A percentile compares a stretch with the other conserved stretches of the same genome.
These are phyloP conservation scores for Antheraea pernyi DNA, from an alignment of 1,140 invertebrate species.

Conservation along the genomic window DNA sequence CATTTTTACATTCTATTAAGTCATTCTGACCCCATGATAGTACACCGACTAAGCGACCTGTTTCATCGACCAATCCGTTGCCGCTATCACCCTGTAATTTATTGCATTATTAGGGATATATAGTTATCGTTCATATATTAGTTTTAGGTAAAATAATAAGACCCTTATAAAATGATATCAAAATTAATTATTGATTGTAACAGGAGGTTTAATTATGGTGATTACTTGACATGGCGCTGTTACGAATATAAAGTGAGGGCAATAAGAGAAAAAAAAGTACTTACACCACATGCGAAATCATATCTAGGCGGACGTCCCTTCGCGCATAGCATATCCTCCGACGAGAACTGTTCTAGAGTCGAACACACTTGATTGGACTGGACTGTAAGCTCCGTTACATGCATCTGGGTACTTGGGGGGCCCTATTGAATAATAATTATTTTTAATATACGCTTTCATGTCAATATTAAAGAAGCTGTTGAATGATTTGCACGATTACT, in stretches of 20 bases:
- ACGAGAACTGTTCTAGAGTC: constrained; percentile 44
- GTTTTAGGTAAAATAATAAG: too few relatives aligned
- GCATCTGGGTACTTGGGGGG: constrained; percentile 57
- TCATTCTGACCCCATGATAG: constrained; percentile 69
- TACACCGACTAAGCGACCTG: constrained; percentile 44
- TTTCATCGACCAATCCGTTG: constrained; percentile 33
- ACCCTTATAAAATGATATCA: too few relatives aligned
- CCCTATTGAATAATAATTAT: constrained; percentile 35
- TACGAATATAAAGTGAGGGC: too few relatives aligned
- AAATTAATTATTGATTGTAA: too few relatives aligned
- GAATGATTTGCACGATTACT: too few relatives aligned
- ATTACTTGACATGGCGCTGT: too few relatives aligned
- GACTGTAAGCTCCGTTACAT: constrained; percentile 51
- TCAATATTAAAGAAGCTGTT: neutral
- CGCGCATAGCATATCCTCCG: constrained; percentile 56
- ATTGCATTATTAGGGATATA: neutral
- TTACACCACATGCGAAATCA: constrained; percentile 65
- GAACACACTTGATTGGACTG: constrained; percentile 40
- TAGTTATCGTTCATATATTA: too few relatives aligned
- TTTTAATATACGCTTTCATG: neutral
- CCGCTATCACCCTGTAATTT: constrained; percentile 37
- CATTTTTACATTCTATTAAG: constrained; percentile 44
- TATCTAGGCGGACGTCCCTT: constrained; percentile 43
- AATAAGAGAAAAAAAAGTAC: neutral
- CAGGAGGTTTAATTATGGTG: too few relatives aligned